Percentiles rank a stretch among this genome's conserved stretches.
Conservation (phyloP, 1,140 invertebrate species). For the Drosophila parvula region DNA sequence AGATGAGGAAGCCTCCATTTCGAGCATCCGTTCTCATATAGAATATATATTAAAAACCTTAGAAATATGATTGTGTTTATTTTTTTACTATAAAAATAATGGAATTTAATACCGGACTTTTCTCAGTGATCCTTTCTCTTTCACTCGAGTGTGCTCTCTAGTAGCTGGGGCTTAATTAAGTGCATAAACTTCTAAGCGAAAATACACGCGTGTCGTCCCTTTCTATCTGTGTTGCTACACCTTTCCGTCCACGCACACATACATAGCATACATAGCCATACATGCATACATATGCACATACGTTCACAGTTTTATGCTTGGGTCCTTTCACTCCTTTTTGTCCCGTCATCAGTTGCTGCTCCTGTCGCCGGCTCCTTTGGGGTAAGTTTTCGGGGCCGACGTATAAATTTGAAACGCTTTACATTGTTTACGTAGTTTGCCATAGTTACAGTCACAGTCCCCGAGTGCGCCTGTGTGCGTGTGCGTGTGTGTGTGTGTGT, state of each 20-base stretch:
- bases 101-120: not conserved
- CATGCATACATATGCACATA: slow-evolving; percentile 3
- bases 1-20: not conserved
- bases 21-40: no score
- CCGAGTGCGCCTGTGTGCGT: slow-evolving; percentile 5
- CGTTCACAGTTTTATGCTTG: slow-evolving; percentile 27
- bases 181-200: slow-evolving; percentile 72
- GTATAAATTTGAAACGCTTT: slow-evolving; percentile 76
- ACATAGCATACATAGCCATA: slow-evolving; percentile 3
- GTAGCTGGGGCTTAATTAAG: slow-evolving; percentile 65
- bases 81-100: not conserved
- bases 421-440: slow-evolving; percentile 78
- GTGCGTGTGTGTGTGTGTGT: slow-evolving; percentile 17
- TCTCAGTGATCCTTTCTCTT: slow-evolving; percentile 12
- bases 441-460: slow-evolving; percentile 58
- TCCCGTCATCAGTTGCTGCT: slow-evolving; percentile 61
- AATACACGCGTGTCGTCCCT: slow-evolving; percentile 46
- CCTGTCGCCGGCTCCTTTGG: slow-evolving; percentile 48
- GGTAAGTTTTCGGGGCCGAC: slow-evolving; percentile 62
- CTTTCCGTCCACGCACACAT: slow-evolving; percentile 18
- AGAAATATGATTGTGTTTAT: no score
- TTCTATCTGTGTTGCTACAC: slow-evolving; percentile 11
- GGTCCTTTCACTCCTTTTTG: slow-evolving; percentile 31
- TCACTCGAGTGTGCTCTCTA: slow-evolving; percentile 19
- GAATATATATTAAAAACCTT: no score